phyloP scores from a whole-genome alignment of 2,888 invertebrate species.

The Neoscelio sp. region DNA sequence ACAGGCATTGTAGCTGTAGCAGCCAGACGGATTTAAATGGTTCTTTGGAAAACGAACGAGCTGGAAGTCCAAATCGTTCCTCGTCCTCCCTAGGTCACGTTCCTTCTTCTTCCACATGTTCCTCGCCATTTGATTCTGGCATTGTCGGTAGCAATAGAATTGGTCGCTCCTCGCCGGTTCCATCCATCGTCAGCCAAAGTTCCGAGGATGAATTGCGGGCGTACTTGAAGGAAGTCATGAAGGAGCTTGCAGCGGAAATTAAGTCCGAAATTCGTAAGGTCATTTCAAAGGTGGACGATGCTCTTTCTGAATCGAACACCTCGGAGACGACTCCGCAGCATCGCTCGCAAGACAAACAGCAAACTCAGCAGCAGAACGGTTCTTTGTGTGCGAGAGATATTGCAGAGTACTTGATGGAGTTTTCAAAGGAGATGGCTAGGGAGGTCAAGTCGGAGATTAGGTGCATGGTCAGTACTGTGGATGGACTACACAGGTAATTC shows the following conservation, averaged over 20 bases:
- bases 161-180: conserved; percentile 79
- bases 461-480: conserved; percentile 86
- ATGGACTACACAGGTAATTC: conserved; percentile 85
- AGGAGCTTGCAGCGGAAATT: conserved; percentile 91
- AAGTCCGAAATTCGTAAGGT: conserved; percentile 93
- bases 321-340: conserved; percentile 84
- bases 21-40: conserved; percentile 88
- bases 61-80: conserved; percentile 78
- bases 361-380: conserved; percentile 82
- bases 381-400: conserved; percentile 90
- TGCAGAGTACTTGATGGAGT: conserved; percentile 90
- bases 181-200: conserved; percentile 76
- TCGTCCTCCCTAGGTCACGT: conserved; percentile 77
- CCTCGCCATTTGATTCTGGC: conserved; percentile 70
- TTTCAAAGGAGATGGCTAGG: conserved; percentile 91
- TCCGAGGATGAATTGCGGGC: conserved; percentile 89
- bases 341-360: conserved; percentile 68
- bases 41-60: conserved; percentile 85
- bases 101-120: conserved; percentile 66
- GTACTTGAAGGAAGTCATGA: conserved; percentile 91
- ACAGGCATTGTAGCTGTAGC: conserved; percentile 87
- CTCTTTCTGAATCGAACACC: conserved; percentile 88
- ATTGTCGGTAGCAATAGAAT: conserved; percentile 70
- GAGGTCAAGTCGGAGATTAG: conserved; percentile 91
- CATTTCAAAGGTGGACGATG: conserved; percentile 91